phyloP scores from a whole-genome alignment of 2,797 vertebrate genomes.

The Enteromius viviparus region DNA sequence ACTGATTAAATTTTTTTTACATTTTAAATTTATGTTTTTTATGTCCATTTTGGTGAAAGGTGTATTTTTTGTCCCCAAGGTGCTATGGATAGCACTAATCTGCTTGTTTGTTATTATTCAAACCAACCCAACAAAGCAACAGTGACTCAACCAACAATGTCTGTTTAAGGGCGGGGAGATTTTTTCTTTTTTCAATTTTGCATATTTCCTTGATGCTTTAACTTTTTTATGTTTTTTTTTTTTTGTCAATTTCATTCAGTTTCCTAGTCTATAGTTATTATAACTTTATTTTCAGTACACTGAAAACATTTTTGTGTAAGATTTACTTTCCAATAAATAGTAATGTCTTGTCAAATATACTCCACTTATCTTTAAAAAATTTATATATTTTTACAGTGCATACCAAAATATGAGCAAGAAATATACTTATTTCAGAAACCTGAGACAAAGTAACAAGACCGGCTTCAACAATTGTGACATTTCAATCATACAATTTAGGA shows the following conservation, averaged over 20 bases:
- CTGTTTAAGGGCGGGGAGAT: neutral
- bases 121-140: neutral
- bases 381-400: neutral
- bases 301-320: neutral
- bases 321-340: neutral
- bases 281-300: neutral
- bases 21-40: neutral
- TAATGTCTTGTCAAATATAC: neutral
- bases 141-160: neutral
- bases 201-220: neutral
- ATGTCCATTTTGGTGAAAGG: neutral
- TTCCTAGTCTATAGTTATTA: neutral
- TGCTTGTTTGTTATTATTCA: neutral
- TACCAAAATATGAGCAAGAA: neutral
- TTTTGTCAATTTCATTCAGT: neutral
- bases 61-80: neutral
- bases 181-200: neutral
- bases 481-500: slow-evolving; percentile 16
- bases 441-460: neutral
- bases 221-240: neutral
- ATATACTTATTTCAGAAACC: neutral
- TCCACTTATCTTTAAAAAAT: neutral
- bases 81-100: neutral
- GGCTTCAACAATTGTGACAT: slow-evolving; percentile 10
- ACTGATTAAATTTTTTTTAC: neutral